A percentile compares a stretch with the other conserved stretches of the same genome.
Evolutionary conservation across 2,888 invertebrate species (phyloP).

Genomic region (Drosophila eohydei): DNA sequence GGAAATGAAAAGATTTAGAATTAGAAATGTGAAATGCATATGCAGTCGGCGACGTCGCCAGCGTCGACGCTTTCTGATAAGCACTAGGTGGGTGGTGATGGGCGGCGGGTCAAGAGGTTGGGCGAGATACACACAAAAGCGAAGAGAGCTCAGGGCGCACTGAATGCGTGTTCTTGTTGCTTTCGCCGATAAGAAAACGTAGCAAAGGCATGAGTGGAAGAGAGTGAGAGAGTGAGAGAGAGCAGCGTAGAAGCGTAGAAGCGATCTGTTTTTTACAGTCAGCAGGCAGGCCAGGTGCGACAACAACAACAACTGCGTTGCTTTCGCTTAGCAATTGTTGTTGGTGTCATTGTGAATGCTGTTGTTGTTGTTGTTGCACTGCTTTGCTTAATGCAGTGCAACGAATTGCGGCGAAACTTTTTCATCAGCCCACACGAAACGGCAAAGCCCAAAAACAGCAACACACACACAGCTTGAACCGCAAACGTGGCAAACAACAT

Average conservation of each 20-base stretch:
- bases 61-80: slow-evolving; percentile 53
- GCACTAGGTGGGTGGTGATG: slow-evolving; percentile 12
- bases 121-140: not conserved
- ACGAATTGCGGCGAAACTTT: slow-evolving; percentile 74
- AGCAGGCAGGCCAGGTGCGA: slow-evolving; percentile 39
- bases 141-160: slow-evolving; percentile 10
- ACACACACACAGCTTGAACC: slow-evolving; percentile 27
- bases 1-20: slow-evolving; percentile 24
- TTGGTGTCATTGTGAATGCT: slow-evolving; percentile 3
- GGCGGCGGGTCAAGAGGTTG: not conserved
- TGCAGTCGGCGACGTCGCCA: slow-evolving; percentile 29
- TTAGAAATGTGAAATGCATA: slow-evolving; percentile 45
- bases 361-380: slow-evolving; percentile 43
- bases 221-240: not conserved
- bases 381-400: slow-evolving; percentile 73
- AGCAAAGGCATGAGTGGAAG: not conserved
- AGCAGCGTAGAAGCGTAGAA: not conserved
- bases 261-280: slow-evolving; percentile 32
- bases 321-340: slow-evolving; percentile 37
- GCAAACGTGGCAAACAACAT: slow-evolving; percentile 49
- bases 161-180: slow-evolving; percentile 22
- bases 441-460: slow-evolving; percentile 39
- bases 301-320: slow-evolving; percentile 28
- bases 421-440: slow-evolving; percentile 66
- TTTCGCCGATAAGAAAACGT: slow-evolving; percentile 10